phyloP scores from a whole-genome alignment of 2,113 vertebrate genomes.

The Rhinoptilus africanus region DNA sequence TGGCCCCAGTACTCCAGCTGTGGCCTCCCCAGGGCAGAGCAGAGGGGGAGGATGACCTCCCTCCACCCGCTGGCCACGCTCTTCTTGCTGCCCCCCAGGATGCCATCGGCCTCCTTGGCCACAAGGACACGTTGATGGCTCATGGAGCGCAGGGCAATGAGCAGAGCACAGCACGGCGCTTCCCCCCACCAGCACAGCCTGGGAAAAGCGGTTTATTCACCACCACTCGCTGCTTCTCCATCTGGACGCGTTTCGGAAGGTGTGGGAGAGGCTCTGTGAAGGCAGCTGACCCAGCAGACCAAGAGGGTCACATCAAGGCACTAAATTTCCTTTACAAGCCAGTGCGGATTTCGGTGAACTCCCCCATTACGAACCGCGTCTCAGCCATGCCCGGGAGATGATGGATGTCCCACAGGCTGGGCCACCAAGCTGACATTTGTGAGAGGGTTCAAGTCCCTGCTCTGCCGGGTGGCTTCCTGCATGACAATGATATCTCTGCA shows the following conservation, averaged over 20 bases:
- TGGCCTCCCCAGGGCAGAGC: too few relatives aligned
- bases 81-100: too few relatives aligned
- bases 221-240: not conserved
- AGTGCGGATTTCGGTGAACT: not conserved
- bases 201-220: not conserved
- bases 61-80: too few relatives aligned
- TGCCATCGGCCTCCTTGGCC: too few relatives aligned
- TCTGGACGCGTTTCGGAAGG: fast-evolving
- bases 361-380: fast-evolving
- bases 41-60: too few relatives aligned
- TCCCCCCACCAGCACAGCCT: not conserved
- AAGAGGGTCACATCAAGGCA: not conserved
- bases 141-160: fast-evolving
- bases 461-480: not conserved
- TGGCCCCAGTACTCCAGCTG: too few relatives aligned
- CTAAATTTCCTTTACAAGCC: not conserved
- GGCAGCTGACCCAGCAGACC: not conserved
- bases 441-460: not conserved
- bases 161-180: not conserved
- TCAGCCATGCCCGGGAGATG: not conserved
- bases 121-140: too few relatives aligned
- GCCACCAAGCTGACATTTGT: not conserved
- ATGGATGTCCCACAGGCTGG: not conserved
- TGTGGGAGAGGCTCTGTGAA: not conserved
- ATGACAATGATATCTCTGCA: not conserved